Conservation (phyloP, 2,888 invertebrate genomes). For the Ditylenchus weischeri region DNA sequence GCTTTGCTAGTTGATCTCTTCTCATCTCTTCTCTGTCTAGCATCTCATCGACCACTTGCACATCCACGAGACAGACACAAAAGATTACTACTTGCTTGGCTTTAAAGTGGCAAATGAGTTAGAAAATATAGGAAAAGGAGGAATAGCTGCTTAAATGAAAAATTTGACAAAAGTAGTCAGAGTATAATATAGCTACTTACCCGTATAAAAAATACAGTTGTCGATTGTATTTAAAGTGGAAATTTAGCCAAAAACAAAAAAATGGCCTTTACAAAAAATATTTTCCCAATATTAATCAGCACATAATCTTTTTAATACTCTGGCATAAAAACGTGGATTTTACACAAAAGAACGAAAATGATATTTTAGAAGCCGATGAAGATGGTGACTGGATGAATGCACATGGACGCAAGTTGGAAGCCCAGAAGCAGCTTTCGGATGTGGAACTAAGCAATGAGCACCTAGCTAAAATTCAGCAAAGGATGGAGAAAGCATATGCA, state of each 20-base stretch:
- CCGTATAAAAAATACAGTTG: too few relatives aligned
- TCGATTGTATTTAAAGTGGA: too few relatives aligned
- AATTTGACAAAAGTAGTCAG: background rate
- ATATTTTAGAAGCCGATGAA: constrained; percentile 20
- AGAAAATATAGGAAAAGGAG: too few relatives aligned
- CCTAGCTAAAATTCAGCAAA: constrained; percentile 4
- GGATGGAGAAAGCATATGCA: constrained; percentile 8
- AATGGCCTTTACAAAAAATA: too few relatives aligned
- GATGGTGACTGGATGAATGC: constrained; percentile 27
- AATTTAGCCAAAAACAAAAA: too few relatives aligned
- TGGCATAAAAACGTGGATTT: background rate
- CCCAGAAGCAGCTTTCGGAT: constrained; percentile 12
- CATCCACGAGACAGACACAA: too few relatives aligned
- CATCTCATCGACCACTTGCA: too few relatives aligned
- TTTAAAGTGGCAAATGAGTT: too few relatives aligned
- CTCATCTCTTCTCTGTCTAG: too few relatives aligned
- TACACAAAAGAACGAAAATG: background rate
- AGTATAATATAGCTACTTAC: background rate
- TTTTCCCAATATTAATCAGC: background rate
- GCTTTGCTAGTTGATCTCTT: too few relatives aligned
- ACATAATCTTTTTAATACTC: background rate
- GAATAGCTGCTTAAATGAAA: too few relatives aligned
- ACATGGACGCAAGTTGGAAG: constrained; percentile 26
- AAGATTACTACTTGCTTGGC: too few relatives aligned
- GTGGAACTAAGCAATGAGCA: constrained; percentile 10